Conservation (phyloP, 1,140 invertebrate species). For the Ceratina australensis region DNA sequence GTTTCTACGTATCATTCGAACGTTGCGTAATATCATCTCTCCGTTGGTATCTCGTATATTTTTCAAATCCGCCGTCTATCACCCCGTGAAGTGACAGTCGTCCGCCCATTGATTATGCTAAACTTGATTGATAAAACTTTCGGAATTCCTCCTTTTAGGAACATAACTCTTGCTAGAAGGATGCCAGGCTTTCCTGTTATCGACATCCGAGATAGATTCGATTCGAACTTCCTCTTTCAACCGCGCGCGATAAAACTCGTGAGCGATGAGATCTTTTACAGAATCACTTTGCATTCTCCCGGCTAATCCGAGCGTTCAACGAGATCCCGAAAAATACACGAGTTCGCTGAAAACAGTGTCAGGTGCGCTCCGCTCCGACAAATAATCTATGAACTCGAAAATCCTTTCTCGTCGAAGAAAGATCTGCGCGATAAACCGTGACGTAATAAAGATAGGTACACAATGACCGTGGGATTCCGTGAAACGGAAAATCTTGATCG, state of each 20-base stretch:
- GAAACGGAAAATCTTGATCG: slow-evolving; percentile 13
- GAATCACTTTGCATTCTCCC: neutral
- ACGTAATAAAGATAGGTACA: slow-evolving; percentile 25
- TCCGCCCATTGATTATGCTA: neutral
- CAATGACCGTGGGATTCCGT: slow-evolving; percentile 21
- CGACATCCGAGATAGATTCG: slow-evolving; percentile 15
- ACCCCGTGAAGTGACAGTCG: neutral
- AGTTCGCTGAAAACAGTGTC: neutral
- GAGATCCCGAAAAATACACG: neutral
- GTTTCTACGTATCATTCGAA: no score
- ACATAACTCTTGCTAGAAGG: neutral
- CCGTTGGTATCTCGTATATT: no score
- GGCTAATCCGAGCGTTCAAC: neutral
- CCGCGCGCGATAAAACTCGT: slow-evolving; percentile 5
- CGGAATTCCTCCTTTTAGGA: neutral
- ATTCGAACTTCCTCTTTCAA: slow-evolving; percentile 15
- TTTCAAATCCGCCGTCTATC: no score
- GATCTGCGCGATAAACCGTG: slow-evolving; percentile 56
- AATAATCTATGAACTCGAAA: neutral
- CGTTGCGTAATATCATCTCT: no score
- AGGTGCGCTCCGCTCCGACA: neutral
- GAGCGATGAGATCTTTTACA: neutral
- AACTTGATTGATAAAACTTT: neutral
- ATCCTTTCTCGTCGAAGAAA: slow-evolving; percentile 12
- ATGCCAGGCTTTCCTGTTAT: neutral